Conservation (phyloP, 2,797 vertebrate species). For the Schizopygopsis malacanthus region DNA sequence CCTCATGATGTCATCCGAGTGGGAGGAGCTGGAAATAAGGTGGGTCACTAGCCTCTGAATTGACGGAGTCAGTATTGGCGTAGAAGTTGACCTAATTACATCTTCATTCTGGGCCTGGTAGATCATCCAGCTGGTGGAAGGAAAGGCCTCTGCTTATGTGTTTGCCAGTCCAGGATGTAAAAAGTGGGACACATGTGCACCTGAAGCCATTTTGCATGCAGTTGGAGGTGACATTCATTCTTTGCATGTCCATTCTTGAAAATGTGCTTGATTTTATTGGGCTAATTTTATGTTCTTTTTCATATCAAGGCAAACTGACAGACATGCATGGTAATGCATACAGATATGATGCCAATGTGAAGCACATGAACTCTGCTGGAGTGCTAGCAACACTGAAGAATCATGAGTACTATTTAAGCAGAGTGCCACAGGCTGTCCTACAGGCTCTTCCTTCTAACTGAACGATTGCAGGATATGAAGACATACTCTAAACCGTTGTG, state of each 20-base stretch:
- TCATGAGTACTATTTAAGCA: constrained; percentile 88
- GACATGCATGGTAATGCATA: constrained; percentile 91
- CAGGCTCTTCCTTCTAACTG: constrained; percentile 77
- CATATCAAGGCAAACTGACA: constrained; percentile 86
- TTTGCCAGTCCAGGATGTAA: constrained; percentile 97
- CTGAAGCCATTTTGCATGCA: constrained; percentile 92
- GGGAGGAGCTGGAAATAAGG: constrained; percentile 98
- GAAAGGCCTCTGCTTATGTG: constrained; percentile 95
- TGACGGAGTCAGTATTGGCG: background rate
- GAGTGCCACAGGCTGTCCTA: constrained; percentile 86
- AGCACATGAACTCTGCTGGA: constrained; percentile 95
- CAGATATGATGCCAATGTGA: constrained; percentile 88
- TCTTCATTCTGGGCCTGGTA: constrained; percentile 63
- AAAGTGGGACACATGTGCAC: constrained; percentile 97
- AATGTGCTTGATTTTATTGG: background rate
- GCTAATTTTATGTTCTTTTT: background rate
- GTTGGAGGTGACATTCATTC: constrained; percentile 85
- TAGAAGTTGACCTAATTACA: background rate
- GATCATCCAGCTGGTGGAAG: constrained; percentile 96
- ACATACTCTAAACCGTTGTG: constrained; percentile 4
- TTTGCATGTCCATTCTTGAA: background rate
- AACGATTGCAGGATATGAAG: background rate
- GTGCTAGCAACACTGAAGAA: constrained; percentile 90
- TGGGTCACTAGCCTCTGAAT: constrained; percentile 62
- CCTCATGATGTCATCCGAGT: constrained; percentile 89